These are phyloP conservation scores for Calcarius lapponicus DNA, from an alignment of 2,797 vertebrate species.

Conservation along the genomic window DNA sequence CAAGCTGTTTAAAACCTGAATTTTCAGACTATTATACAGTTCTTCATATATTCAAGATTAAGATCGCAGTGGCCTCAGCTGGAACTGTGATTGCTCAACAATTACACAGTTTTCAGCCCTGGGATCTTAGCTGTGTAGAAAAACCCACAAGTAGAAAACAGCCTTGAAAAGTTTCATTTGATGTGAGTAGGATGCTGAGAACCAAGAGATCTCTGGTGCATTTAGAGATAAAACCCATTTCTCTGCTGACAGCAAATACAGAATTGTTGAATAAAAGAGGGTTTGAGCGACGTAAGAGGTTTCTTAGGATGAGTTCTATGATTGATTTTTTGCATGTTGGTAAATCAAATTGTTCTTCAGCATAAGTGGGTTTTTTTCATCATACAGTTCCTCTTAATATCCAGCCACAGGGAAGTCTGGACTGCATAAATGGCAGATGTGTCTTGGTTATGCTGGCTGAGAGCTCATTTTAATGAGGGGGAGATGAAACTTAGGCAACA, in stretches of 20 bases:
- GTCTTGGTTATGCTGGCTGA: not conserved
- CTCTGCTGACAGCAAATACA: not conserved
- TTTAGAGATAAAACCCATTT: not conserved
- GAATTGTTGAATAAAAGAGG: not conserved
- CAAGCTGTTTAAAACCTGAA: not conserved
- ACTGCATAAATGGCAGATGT: not conserved
- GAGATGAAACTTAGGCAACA: not conserved
- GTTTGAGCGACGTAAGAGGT: not conserved
- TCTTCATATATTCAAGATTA: not conserved
- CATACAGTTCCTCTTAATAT: not conserved
- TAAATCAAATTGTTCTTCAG: not conserved
- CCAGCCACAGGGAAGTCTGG: not conserved
- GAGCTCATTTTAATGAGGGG: not conserved
- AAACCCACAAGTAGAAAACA: not conserved
- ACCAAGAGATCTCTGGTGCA: not conserved
- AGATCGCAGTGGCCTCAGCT: not conserved
- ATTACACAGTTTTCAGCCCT: not conserved
- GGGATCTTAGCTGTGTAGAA: not conserved
- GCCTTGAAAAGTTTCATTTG: not conserved
- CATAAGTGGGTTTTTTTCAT: not conserved
- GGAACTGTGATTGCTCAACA: not conserved
- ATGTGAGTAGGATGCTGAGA: not conserved
- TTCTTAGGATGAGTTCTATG: not conserved
- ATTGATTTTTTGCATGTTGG: not conserved
- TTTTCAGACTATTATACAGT: not conserved